phyloP scores from a whole-genome alignment of 2,888 invertebrate genomes.

The Rhyacophila evoluta region DNA sequence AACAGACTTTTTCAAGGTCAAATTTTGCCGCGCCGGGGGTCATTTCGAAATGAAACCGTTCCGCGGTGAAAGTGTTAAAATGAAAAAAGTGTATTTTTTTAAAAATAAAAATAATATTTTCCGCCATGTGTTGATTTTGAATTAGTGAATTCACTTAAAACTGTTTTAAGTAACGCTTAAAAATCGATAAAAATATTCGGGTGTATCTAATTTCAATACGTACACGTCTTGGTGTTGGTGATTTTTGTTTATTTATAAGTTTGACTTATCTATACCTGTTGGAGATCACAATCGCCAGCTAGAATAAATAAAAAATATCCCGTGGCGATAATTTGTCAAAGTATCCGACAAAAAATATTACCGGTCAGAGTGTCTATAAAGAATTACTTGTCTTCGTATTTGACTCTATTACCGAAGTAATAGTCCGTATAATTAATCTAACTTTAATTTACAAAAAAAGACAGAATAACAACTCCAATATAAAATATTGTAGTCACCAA shows the following conservation, averaged over 20 bases:
- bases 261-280: no score
- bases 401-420: neutral
- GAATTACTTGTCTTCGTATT: neutral
- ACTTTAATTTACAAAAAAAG: neutral
- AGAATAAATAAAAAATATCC: neutral
- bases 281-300: neutral
- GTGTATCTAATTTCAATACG: no score
- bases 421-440: neutral
- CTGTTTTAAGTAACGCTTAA: neutral
- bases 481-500: neutral
- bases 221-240: no score
- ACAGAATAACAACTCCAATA: neutral
- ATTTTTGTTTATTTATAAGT: no score
- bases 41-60: no score
- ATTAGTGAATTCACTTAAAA: no score
- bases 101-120: no score
- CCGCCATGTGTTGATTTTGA: no score
- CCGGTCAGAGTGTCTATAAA: neutral
- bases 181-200: neutral
- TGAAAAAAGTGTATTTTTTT: no score
- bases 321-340: neutral
- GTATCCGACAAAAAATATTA: neutral
- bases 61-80: no score
- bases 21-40: no score
- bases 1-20: no score